Evolutionary conservation across 2,113 vertebrate species (phyloP).

Genomic region (Salvator merianae): DNA sequence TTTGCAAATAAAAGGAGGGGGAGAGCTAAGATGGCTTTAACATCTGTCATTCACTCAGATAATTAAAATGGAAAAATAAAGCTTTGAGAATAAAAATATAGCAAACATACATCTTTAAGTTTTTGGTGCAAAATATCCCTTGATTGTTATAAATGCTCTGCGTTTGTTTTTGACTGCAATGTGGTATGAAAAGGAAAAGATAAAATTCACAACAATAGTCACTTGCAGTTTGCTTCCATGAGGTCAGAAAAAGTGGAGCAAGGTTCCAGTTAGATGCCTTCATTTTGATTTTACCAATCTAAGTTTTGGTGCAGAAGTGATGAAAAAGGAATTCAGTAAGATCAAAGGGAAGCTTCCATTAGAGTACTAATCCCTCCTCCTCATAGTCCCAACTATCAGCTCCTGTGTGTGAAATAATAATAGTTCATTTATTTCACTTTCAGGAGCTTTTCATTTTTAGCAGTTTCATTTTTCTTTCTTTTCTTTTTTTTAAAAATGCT

Average conservation of each 20-base stretch:
- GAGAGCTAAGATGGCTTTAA: not conserved
- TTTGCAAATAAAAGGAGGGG: slow-evolving; percentile 17
- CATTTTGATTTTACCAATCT: too few relatives aligned
- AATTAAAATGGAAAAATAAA: slow-evolving; percentile 21
- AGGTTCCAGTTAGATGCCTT: too few relatives aligned
- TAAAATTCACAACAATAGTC: too few relatives aligned
- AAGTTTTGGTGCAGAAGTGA: too few relatives aligned
- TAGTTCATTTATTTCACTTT: slow-evolving; percentile 25
- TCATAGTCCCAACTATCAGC: too few relatives aligned
- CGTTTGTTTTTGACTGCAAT: slow-evolving; percentile 29
- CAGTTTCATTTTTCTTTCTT: slow-evolving; percentile 10
- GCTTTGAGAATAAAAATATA: slow-evolving; percentile 32
- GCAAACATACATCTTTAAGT: not conserved
- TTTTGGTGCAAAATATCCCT: slow-evolving; percentile 10
- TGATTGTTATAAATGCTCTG: not conserved
- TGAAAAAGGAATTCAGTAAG: too few relatives aligned
- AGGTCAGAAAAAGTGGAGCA: too few relatives aligned
- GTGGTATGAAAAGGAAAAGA: slow-evolving; percentile 29
- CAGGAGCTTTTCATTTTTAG: slow-evolving; percentile 32
- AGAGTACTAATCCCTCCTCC: too few relatives aligned
- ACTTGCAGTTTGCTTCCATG: too few relatives aligned
- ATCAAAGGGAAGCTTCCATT: too few relatives aligned
- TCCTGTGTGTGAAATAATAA: not conserved
- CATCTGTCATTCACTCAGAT: slow-evolving; percentile 1
- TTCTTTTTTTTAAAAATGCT: slow-evolving; percentile 2